Percentiles rank a stretch among this genome's conserved stretches.
These are phyloP conservation scores for Drosophila meridionalis DNA, from an alignment of 2,888 invertebrate species.

Conservation along the genomic window DNA sequence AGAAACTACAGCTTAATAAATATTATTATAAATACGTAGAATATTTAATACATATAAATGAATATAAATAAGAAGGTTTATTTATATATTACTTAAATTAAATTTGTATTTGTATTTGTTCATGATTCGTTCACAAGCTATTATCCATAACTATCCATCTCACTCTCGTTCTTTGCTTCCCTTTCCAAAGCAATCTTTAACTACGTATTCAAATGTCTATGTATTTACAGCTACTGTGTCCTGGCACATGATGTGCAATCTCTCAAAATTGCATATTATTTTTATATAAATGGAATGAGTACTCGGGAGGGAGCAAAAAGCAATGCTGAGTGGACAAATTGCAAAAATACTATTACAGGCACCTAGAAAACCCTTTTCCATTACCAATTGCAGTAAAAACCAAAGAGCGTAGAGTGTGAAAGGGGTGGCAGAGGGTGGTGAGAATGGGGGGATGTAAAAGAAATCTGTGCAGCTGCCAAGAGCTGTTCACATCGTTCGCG, in stretches of 20 bases:
- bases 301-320: not conserved
- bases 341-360: slow-evolving; percentile 20
- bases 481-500: slow-evolving; percentile 47
- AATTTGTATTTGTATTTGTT: too few species aligned
- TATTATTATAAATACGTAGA: too few species aligned
- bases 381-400: slow-evolving; percentile 13
- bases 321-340: slow-evolving; percentile 24
- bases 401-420: not conserved
- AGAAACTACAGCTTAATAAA: too few species aligned
- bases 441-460: too few species aligned
- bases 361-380: slow-evolving; percentile 11
- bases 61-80: too few species aligned
- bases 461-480: slow-evolving; percentile 43
- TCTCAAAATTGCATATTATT: slow-evolving; percentile 11
- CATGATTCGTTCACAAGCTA: too few species aligned
- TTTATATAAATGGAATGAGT: not conserved
- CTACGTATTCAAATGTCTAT: not conserved
- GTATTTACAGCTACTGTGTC: not conserved
- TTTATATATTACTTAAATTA: too few species aligned
- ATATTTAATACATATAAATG: too few species aligned
- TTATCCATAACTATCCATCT: too few species aligned
- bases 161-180: not conserved
- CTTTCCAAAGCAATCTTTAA: too few species aligned
- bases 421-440: not conserved
- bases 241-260: slow-evolving; percentile 1